Conservation (phyloP, 2,797 vertebrate genomes). For the Anniella stebbinsi region DNA sequence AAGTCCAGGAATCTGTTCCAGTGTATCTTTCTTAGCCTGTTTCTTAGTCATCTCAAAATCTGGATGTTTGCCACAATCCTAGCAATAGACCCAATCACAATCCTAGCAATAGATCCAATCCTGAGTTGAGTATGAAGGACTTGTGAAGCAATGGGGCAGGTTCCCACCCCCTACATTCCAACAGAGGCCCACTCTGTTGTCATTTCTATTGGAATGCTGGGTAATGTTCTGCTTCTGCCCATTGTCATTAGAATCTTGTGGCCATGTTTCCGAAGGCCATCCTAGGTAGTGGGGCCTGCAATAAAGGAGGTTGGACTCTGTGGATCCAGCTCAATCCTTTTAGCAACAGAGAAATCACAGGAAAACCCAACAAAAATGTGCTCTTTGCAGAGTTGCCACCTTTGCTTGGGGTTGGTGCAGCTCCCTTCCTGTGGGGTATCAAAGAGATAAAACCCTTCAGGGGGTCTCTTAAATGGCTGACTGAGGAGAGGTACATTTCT, state of each 20-base stretch:
- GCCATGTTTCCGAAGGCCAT: not conserved
- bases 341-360: not conserved
- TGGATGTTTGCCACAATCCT: not conserved
- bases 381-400: not conserved
- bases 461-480: not conserved
- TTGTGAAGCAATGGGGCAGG: not conserved
- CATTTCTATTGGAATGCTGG: slow-evolving; percentile 10
- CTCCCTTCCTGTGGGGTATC: not conserved
- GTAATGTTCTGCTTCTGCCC: not conserved
- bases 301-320: not conserved
- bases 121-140: not conserved
- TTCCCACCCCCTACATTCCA: not conserved
- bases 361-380: not conserved
- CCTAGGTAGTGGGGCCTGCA: not conserved
- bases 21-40: not conserved
- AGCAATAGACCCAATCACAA: too few species aligned
- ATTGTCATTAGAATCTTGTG: not conserved
- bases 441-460: not conserved
- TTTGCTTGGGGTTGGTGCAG: not conserved
- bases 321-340: not conserved
- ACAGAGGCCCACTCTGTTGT: slow-evolving; percentile 21
- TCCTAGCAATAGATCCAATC: not conserved
- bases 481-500: not conserved
- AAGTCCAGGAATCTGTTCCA: too few species aligned
- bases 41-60: not conserved